Percentiles rank a stretch among this genome's conserved stretches.
Conservation (phyloP, 92 coral and sea anemone genomes). For the Metridium senile region DNA sequence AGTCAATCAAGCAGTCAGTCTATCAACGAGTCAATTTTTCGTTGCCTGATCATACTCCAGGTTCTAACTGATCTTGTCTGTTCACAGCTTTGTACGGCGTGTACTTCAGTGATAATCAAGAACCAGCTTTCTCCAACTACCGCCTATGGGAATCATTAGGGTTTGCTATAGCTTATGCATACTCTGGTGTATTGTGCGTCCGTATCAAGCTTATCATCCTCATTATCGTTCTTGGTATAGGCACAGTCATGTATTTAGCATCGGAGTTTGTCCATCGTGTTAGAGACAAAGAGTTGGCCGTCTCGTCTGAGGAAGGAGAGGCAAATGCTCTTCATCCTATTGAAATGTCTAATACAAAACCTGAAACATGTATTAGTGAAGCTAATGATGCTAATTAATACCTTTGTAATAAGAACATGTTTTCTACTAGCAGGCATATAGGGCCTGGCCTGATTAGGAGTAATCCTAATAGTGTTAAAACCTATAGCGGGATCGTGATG, state of each 20-base stretch:
- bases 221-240: constrained; percentile 45
- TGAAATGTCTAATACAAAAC: background rate
- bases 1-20: background rate
- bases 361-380: background rate
- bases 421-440: background rate
- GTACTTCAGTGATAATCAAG: constrained; percentile 80
- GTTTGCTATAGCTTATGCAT: constrained; percentile 69
- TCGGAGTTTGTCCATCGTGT: constrained; percentile 51
- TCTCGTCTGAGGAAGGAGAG: constrained; percentile 14
- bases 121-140: constrained; percentile 82
- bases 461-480: too few species aligned
- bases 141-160: constrained; percentile 84
- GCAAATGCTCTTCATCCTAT: constrained; percentile 19
- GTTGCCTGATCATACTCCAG: too few species aligned
- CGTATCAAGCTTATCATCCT: constrained; percentile 70
- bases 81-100: constrained; percentile 72
- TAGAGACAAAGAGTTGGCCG: constrained; percentile 20
- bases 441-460: too few species aligned
- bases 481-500: too few species aligned
- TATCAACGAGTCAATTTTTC: background rate
- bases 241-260: constrained; percentile 56
- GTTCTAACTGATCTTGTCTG: too few species aligned
- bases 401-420: too few species aligned
- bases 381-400: too few species aligned
- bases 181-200: constrained; percentile 61